phyloP scores from a whole-genome alignment of 1,140 invertebrate species.

The Heliconius nattereri region DNA sequence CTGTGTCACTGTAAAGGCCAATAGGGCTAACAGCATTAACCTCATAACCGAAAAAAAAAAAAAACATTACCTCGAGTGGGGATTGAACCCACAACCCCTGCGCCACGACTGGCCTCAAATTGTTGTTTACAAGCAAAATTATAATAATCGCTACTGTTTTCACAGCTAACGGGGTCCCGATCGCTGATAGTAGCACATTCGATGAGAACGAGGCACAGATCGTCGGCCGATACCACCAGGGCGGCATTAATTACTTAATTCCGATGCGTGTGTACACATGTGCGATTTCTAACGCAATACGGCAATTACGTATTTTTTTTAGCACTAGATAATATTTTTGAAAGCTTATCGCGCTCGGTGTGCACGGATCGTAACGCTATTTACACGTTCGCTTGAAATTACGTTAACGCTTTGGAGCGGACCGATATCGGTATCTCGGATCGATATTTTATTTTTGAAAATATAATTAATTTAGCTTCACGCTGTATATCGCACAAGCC shows the following conservation, averaged over 20 bases:
- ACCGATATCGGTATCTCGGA: slow-evolving; percentile 27
- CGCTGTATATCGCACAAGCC: too few relatives aligned
- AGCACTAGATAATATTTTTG: slow-evolving; percentile 67
- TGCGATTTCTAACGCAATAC: slow-evolving; percentile 73
- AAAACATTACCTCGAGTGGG: too few relatives aligned
- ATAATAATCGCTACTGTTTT: slow-evolving; percentile 67
- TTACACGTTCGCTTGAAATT: slow-evolving; percentile 60
- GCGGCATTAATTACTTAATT: slow-evolving; percentile 76
- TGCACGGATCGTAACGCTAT: slow-evolving; percentile 67
- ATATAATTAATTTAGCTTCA: too few relatives aligned
- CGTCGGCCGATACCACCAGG: slow-evolving; percentile 68
- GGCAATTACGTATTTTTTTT: slow-evolving; percentile 71
- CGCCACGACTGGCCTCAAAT: background rate
- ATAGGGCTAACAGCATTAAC: too few relatives aligned
- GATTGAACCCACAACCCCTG: too few relatives aligned
- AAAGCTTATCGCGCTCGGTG: slow-evolving; percentile 67
- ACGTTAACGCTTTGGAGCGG: slow-evolving; percentile 32
- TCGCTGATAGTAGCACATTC: slow-evolving; percentile 61
- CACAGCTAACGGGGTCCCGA: slow-evolving; percentile 60
- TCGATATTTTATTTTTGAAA: slow-evolving; percentile 8
- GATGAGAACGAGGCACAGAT: slow-evolving; percentile 63
- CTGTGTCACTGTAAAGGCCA: too few relatives aligned
- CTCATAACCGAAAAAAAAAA: too few relatives aligned
- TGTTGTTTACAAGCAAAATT: slow-evolving; percentile 46
- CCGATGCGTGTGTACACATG: slow-evolving; percentile 71